Evolutionary conservation across 1,140 invertebrate genomes (phyloP), one percentile per base, ranked within the genome.

Genomic region (Macrocentrus cingulum): DNA sequence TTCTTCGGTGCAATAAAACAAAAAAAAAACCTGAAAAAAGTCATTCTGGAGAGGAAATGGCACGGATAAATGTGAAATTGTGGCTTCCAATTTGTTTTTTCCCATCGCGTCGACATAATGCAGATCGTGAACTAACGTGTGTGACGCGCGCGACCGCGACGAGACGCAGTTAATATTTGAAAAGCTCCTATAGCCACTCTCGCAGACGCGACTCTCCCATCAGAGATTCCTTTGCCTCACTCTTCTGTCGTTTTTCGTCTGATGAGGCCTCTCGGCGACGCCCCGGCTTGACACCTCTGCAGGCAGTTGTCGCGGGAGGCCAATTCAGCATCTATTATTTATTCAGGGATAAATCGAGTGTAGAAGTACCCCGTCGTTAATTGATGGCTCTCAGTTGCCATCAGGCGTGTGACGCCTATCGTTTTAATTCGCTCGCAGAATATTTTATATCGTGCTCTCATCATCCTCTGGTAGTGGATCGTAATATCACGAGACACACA

Each of bases 321-420:
- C 25, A 25, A 37, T 19, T 29, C 13, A n/a, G n/a, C n/a, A 48
- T 34, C 44, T 45, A 76, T 77, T 77, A 78, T 77, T 76, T 76
- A 77, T 75, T 76, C 71, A 76, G 68, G 66, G 69, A 59, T 65
- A 76, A 77, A 73, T 76, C 71, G 74, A 77, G 75, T 71, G 68
- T 59, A 62, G 60, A 66, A 70, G 68, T 65, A 69, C 59, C 63
- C 57, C 59, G 45, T 65, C 66, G 72, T 73, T 78, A 76, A 78
- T 78, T 78, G 75, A 78, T 74, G 67, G 69, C 70, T 75, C 72
- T 75, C 74, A 68, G 71, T 76, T 62, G 66, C 71, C 72, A 70
- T 70, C 72, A 75, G 64, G 69, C 72, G 68, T 65, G 72, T 76
- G 74, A 76, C 72, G 74, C 73, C 73, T 70, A 72, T 76, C 74